These are phyloP conservation scores for Tachuris rubrigastra DNA, from an alignment of 2,113 vertebrate genomes.

Conservation along the genomic window DNA sequence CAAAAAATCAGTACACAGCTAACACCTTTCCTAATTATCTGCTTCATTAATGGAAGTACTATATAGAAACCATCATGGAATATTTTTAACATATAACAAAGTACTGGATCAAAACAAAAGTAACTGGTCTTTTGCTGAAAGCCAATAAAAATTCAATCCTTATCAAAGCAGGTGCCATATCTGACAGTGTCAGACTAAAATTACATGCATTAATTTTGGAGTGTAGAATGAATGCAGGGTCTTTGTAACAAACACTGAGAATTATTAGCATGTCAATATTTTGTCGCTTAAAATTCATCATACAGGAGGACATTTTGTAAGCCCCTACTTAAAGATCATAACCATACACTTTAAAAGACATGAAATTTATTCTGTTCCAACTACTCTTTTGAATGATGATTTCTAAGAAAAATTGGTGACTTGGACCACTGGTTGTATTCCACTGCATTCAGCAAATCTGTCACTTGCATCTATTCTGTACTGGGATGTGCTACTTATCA, in stretches of 20 bases:
- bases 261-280: not conserved
- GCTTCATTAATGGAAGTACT: conserved; percentile 37
- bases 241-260: not conserved
- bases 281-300: not conserved
- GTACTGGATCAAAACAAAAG: not conserved
- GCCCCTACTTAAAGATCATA: not conserved
- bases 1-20: not conserved
- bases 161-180: not conserved
- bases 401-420: not conserved
- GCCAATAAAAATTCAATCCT: not conserved
- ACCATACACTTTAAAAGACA: not conserved
- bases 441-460: conserved; percentile 22
- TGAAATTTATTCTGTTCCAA: not conserved
- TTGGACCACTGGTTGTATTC: not conserved
- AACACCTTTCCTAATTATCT: conserved; percentile 40
- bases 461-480: conserved; percentile 29
- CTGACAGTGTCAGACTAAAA: not conserved
- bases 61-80: not conserved
- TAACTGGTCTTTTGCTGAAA: not conserved
- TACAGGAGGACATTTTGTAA: not conserved
- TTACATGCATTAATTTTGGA: conserved; percentile 17
- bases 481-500: conserved; percentile 10
- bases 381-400: not conserved
- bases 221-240: not conserved
- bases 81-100: conserved; percentile 37